phyloP scores from a whole-genome alignment of 1,140 invertebrate species.

The Drosophila gunungcola region DNA sequence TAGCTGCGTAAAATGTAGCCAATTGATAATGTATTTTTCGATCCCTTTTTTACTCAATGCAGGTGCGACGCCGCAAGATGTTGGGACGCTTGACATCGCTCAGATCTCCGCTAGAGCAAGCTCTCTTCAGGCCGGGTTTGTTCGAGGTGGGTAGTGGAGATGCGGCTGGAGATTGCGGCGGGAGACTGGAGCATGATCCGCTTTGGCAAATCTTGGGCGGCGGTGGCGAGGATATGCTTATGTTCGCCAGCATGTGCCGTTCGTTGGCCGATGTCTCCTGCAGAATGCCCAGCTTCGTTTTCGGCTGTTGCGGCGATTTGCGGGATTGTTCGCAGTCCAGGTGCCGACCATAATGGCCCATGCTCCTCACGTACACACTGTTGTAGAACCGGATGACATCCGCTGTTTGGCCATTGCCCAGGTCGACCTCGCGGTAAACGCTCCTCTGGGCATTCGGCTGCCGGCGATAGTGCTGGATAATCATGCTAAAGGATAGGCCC shows the following conservation, averaged over 20 bases:
- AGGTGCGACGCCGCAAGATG: slow-evolving; percentile 49
- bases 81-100: slow-evolving; percentile 41
- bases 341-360: slow-evolving; percentile 32
- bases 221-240: slow-evolving; percentile 19
- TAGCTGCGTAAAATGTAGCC: slow-evolving; percentile 33
- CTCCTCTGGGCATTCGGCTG: slow-evolving; percentile 95
- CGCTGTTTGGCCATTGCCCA: slow-evolving; percentile 76
- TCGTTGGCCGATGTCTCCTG: slow-evolving; percentile 1
- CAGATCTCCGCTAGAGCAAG: slow-evolving; percentile 38
- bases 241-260: slow-evolving; percentile 12
- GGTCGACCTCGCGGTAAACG: slow-evolving; percentile 94
- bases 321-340: slow-evolving; percentile 7
- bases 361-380: slow-evolving; percentile 38
- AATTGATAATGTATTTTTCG: neutral
- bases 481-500: slow-evolving; percentile 91
- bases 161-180: neutral
- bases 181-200: slow-evolving; percentile 8
- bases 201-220: slow-evolving; percentile 12
- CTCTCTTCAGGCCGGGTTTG: slow-evolving; percentile 27
- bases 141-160: neutral
- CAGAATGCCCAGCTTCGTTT: neutral
- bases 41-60: slow-evolving; percentile 19
- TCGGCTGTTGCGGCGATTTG: neutral
- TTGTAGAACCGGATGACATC: slow-evolving; percentile 70
- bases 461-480: slow-evolving; percentile 95